Evolutionary conservation across 2,113 vertebrate species (phyloP).

Genomic region (Archocentrus centrarchus): DNA sequence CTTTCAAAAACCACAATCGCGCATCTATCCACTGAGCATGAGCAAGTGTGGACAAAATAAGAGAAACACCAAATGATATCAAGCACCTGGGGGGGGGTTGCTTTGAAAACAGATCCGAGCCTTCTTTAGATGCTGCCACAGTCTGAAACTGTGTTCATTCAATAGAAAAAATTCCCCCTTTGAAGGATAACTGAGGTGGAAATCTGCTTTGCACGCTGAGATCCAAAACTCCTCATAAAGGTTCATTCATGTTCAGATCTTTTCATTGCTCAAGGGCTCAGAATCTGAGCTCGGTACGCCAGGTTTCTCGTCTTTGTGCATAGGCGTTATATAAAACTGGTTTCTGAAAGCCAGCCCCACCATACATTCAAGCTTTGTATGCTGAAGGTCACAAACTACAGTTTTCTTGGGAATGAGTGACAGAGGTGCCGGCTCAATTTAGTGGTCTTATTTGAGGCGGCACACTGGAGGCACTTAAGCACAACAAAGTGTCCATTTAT

Average conservation of each 20-base stretch:
- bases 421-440: slow-evolving; percentile 16
- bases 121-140: slow-evolving; percentile 48
- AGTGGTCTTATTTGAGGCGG: slow-evolving; percentile 5
- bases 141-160: slow-evolving; percentile 49
- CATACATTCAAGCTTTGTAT: slow-evolving; percentile 28
- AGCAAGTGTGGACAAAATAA: slow-evolving; percentile 39
- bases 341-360: slow-evolving; percentile 31
- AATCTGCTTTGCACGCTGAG: slow-evolving; percentile 60
- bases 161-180: slow-evolving; percentile 32
- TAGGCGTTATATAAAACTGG: slow-evolving; percentile 38
- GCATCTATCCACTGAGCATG: background rate
- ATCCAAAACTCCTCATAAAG: slow-evolving; percentile 45
- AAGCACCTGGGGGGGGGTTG: slow-evolving; percentile 22
- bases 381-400: slow-evolving; percentile 48
- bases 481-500: slow-evolving; percentile 33
- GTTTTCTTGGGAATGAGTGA: slow-evolving; percentile 3
- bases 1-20: slow-evolving; percentile 5
- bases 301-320: slow-evolving; percentile 48
- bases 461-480: slow-evolving; percentile 34
- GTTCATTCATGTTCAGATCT: slow-evolving; percentile 46
- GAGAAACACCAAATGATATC: slow-evolving; percentile 9
- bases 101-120: slow-evolving; percentile 40
- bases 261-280: slow-evolving; percentile 37
- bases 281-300: slow-evolving; percentile 47
- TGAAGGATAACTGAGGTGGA: slow-evolving; percentile 50